Percentiles rank a stretch among this genome's conserved stretches.
Evolutionary conservation across 1,140 invertebrate genomes (phyloP).

Genomic region (Belonocnema kinseyi): DNA sequence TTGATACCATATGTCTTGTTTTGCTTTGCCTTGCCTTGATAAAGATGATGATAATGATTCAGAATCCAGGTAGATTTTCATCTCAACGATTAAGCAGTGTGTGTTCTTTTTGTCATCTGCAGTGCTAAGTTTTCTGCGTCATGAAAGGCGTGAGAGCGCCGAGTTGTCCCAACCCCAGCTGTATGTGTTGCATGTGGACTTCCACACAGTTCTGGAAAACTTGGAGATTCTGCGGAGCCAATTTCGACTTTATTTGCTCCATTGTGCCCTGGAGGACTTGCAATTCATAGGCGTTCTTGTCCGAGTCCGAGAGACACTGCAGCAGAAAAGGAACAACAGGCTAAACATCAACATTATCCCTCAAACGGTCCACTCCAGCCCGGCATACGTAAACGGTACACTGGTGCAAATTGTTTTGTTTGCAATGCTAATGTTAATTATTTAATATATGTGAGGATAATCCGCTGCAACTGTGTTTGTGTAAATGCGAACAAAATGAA

Average conservation of each 20-base stretch:
- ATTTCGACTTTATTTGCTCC: conserved; percentile 88
- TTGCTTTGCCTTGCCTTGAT: too few relatives aligned
- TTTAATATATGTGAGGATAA: too few relatives aligned
- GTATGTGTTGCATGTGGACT: conserved; percentile 94
- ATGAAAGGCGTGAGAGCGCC: conserved; percentile 71
- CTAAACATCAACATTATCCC: too few relatives aligned
- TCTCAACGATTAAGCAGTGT: too few relatives aligned
- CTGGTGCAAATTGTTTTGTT: too few relatives aligned
- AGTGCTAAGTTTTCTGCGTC: conserved; percentile 69
- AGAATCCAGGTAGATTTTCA: not conserved
- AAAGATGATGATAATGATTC: not conserved
- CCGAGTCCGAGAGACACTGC: conserved; percentile 90
- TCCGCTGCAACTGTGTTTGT: too few relatives aligned
- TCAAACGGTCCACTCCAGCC: too few relatives aligned
- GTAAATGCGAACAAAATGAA: too few relatives aligned
- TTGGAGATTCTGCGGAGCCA: conserved; percentile 86
- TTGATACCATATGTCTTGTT: not conserved
- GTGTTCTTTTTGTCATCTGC: conserved; percentile 15
- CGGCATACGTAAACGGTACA: too few relatives aligned
- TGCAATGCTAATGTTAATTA: too few relatives aligned
- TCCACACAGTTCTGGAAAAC: conserved; percentile 94
- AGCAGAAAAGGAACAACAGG: conserved; percentile 52
- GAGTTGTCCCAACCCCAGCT: conserved; percentile 85
- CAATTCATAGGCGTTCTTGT: conserved; percentile 93
- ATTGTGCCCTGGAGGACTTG: conserved; percentile 95